A percentile compares a stretch with the other conserved stretches of the same genome.
phyloP scores from a whole-genome alignment of 2,888 invertebrate genomes.

The Ichneumoninae sp. region DNA sequence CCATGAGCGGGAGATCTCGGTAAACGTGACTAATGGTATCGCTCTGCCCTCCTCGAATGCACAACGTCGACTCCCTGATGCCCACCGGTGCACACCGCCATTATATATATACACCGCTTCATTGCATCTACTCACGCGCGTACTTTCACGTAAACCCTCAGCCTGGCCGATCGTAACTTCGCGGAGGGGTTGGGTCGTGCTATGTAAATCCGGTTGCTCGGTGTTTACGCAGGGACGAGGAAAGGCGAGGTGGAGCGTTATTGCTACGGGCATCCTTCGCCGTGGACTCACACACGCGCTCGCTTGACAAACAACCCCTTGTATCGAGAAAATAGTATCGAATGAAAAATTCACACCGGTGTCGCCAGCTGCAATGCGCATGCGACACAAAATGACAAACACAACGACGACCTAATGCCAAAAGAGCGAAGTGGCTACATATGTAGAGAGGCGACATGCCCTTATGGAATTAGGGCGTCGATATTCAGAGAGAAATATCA shows the following conservation, averaged over 20 bases:
- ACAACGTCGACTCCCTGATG: constrained; percentile 59
- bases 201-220: constrained; percentile 56
- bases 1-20: constrained; percentile 56
- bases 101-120: background rate
- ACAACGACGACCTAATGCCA: background rate
- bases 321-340: constrained; percentile 54
- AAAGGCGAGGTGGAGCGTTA: constrained; percentile 35
- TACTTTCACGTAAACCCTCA: constrained; percentile 45
- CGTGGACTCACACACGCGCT: constrained; percentile 15
- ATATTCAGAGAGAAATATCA: constrained; percentile 7
- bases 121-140: constrained; percentile 42
- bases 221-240: constrained; percentile 48
- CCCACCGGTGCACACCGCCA: constrained; percentile 30
- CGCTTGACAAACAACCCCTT: constrained; percentile 52
- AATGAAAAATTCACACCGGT: constrained; percentile 46
- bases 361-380: constrained; percentile 37
- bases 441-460: too few relatives aligned
- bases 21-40: constrained; percentile 72
- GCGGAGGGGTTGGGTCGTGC: constrained; percentile 42
- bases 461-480: too few relatives aligned
- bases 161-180: constrained; percentile 62
- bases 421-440: too few relatives aligned
- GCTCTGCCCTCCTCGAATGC: constrained; percentile 65
- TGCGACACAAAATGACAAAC: constrained; percentile 42
- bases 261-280: constrained; percentile 28